Evolutionary conservation across 2,888 invertebrate species (phyloP), one percentile per base, ranked within the genome.

Genomic region (Petrophora chlorosata): DNA sequence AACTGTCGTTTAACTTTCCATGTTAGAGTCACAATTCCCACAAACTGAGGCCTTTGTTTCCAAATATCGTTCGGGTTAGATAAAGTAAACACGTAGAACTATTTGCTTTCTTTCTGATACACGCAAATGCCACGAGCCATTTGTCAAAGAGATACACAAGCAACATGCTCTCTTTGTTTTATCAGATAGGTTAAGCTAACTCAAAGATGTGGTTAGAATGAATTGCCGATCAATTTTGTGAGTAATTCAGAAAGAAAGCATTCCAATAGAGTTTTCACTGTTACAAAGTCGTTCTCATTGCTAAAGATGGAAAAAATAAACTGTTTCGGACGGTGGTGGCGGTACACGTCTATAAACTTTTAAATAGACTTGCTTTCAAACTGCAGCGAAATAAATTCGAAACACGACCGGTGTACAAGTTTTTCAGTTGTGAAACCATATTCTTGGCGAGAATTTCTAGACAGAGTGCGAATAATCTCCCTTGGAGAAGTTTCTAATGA

Each of bases 401-500:
- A 49, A 63, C 63, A 67, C 57, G 59, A 54, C 51, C 44, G 30
- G 49, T 52, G 55, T 57, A 52, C 61, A 65, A 69, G 60, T 57
- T 69, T 65, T 71, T 65, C 59, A 63, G 61, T 64, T 63, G 61
- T 58, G 49, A 72, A 72, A 69, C 65, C 67, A 70, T 71, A 67
- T 68, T 73, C 63, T 67, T 64, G 46, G 55, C 59, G 60, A 59
- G 57, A 67, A 70, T 69, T 70, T 62, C 61, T 60, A 62, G 71
- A 67, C 63, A 64, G 58, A 66, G 64, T 63, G 58, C 61, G 63
- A 74, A 77, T 78, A 83, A 82, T 81, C 76, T 70, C 57, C 59
- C 72, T 73, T 70, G 60, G 68, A 74, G 75, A 83, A 85, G 75
- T 85, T 84, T 79, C 79, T 82, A 83, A 85, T 84, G 85, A 82